phyloP scores from a whole-genome alignment of 2,797 vertebrate genomes.

The Bradypodion ventrale region DNA sequence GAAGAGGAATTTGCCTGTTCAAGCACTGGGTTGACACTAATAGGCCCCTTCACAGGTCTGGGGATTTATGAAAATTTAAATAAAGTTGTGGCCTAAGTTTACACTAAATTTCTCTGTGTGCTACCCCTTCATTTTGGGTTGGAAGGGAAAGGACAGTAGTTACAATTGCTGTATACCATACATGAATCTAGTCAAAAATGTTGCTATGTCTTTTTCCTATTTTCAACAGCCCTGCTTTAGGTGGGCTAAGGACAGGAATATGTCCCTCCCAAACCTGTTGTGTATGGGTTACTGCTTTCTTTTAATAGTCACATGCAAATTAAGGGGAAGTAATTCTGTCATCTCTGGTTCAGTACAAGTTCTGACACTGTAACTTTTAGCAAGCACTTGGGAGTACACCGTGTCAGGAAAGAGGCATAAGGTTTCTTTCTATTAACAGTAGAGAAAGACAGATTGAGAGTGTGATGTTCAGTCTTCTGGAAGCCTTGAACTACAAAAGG shows the following conservation, averaged over 20 bases:
- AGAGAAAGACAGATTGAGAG: conserved; percentile 1
- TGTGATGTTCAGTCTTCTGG: background rate
- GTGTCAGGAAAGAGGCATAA: conserved; percentile 16
- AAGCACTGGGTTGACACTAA: too few relatives aligned
- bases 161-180: too few relatives aligned
- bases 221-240: background rate
- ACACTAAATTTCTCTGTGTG: too few relatives aligned
- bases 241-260: background rate
- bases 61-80: too few relatives aligned
- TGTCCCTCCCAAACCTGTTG: conserved; percentile 29
- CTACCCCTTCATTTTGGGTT: too few relatives aligned
- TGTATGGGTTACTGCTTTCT: background rate
- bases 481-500: background rate
- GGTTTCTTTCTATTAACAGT: conserved; percentile 18
- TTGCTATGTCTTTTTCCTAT: background rate
- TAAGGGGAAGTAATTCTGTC: conserved; percentile 33
- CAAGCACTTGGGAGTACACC: background rate
- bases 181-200: background rate
- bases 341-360: background rate
- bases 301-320: background rate
- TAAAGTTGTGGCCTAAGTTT: too few relatives aligned
- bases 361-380: background rate
- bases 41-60: too few relatives aligned
- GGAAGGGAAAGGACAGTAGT: too few relatives aligned
- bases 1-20: too few relatives aligned